Percentiles rank a stretch among this genome's conserved stretches.
Conservation (phyloP, 2,797 vertebrate species). For the Dallia pectoralis region DNA sequence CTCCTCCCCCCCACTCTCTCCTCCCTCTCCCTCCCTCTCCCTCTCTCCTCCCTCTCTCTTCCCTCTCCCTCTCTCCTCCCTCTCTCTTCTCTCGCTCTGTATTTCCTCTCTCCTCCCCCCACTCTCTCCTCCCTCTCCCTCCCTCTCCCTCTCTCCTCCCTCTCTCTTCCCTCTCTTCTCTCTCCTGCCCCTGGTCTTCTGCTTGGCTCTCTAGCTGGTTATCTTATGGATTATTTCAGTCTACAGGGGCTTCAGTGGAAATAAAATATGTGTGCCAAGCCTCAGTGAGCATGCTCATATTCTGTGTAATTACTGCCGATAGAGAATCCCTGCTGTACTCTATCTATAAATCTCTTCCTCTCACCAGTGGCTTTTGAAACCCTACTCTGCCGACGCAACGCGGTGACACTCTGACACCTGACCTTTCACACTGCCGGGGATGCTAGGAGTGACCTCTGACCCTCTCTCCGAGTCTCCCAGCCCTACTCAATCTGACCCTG, state of each 20-base stretch:
- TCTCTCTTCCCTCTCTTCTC: constrained; percentile 19
- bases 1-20: constrained; percentile 28
- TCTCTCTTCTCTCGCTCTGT: constrained; percentile 23
- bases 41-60: constrained; percentile 25
- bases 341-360: constrained; percentile 78
- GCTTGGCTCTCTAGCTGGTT: constrained; percentile 57
- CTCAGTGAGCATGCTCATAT: constrained; percentile 75
- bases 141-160: constrained; percentile 55
- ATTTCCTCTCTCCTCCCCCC: constrained; percentile 16
- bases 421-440: constrained; percentile 81
- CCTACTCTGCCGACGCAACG: constrained; percentile 67
- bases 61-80: constrained; percentile 32
- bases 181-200: background rate
- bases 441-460: constrained; percentile 80
- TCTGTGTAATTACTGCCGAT: constrained; percentile 75
- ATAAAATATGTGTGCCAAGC: constrained; percentile 74
- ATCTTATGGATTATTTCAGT: constrained; percentile 77
- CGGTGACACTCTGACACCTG: constrained; percentile 82
- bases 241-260: constrained; percentile 73
- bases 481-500: constrained; percentile 79
- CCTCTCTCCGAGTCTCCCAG: constrained; percentile 74
- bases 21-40: background rate
- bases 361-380: constrained; percentile 73
- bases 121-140: constrained; percentile 43
- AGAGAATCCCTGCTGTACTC: constrained; percentile 65